These are phyloP conservation scores for Aegithalos caudatus DNA, from an alignment of 2,113 vertebrate species.

Conservation along the genomic window DNA sequence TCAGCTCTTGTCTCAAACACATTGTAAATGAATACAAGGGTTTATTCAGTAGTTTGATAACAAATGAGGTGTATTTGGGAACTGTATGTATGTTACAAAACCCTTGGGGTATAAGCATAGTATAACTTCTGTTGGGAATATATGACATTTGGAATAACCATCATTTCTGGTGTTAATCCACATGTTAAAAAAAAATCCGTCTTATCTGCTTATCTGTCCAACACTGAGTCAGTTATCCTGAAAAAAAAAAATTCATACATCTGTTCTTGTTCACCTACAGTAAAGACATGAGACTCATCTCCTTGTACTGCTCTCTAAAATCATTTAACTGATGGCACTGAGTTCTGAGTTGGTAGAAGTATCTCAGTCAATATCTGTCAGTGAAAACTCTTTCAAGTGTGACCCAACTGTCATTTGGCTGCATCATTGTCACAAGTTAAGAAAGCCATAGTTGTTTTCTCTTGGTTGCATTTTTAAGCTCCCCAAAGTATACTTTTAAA, in stretches of 20 bases:
- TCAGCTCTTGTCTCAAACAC: not conserved
- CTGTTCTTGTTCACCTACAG: not conserved
- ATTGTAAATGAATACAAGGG: not conserved
- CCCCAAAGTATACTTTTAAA: not conserved
- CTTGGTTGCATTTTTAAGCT: not conserved
- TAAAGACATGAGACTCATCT: not conserved
- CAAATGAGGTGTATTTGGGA: rapidly evolving
- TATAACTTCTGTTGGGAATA: not conserved
- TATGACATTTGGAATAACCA: not conserved
- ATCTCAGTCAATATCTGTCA: not conserved
- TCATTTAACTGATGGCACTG: not conserved
- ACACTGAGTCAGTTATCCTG: not conserved
- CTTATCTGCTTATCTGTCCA: not conserved
- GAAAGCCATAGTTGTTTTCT: not conserved
- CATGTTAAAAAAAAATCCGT: not conserved
- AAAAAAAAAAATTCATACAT: not conserved
- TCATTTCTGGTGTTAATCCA: not conserved
- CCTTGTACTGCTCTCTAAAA: not conserved
- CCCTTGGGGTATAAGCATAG: not conserved
- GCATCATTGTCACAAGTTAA: not conserved
- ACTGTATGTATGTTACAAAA: not conserved
- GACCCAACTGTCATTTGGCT: not conserved
- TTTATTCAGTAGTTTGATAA: not conserved
- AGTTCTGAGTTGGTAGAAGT: not conserved
- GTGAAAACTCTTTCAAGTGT: not conserved